Percentiles rank a stretch among this genome's conserved stretches.
Conservation (phyloP, 2,113 vertebrate species). For the Coptodon rendalli region DNA sequence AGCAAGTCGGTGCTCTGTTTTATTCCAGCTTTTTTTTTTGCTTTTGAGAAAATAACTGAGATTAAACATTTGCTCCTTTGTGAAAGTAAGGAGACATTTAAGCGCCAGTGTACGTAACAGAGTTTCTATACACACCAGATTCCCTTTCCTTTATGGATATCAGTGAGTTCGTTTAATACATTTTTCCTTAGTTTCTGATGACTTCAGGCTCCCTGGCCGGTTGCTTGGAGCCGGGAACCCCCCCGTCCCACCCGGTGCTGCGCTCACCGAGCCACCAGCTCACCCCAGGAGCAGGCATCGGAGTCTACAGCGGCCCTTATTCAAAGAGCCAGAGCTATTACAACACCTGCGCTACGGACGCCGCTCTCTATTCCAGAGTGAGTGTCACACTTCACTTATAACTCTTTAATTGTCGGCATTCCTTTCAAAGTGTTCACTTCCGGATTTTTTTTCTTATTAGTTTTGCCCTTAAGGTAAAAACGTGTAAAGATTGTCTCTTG, state of each 20-base stretch:
- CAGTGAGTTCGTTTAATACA: neutral
- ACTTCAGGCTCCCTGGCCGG: slow-evolving; percentile 81
- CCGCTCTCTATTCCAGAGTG: slow-evolving; percentile 87
- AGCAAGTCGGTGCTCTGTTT: neutral
- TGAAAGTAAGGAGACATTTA: neutral
- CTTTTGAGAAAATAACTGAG: neutral
- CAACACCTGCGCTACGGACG: slow-evolving; percentile 81
- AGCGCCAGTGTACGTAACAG: neutral
- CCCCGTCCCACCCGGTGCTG: slow-evolving; percentile 80
- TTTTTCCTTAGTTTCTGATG: slow-evolving; percentile 83
- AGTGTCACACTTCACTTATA: slow-evolving; percentile 18
- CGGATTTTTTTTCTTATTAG: neutral
- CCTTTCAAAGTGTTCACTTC: neutral
- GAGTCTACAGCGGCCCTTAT: slow-evolving; percentile 85
- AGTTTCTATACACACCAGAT: neutral
- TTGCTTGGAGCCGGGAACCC: slow-evolving; percentile 82
- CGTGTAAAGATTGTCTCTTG: neutral
- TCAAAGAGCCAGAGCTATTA: slow-evolving; percentile 84
- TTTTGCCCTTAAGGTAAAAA: neutral
- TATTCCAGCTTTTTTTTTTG: neutral
- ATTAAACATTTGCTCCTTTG: neutral
- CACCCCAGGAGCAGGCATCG: slow-evolving; percentile 77
- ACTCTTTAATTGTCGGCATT: neutral
- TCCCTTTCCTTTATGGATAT: neutral
- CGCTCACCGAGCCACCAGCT: slow-evolving; percentile 86